Evolutionary conservation across 2,797 vertebrate genomes (phyloP).

Genomic region (Hylomyscus alleni): DNA sequence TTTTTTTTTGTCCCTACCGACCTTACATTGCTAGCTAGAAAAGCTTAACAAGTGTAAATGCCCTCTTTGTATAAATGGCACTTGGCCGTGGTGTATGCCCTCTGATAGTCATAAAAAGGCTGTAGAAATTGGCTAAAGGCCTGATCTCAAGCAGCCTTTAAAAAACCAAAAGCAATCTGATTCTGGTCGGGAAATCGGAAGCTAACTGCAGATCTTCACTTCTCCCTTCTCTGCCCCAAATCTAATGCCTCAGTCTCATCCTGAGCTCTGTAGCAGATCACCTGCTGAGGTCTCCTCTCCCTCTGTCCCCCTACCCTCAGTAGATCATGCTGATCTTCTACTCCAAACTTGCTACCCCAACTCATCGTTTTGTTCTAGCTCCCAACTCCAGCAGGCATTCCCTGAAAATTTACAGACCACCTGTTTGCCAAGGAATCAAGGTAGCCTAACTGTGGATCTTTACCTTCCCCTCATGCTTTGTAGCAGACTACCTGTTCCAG

Average conservation of each 20-base stretch:
- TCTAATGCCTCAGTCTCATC: background rate
- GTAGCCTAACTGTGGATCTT: background rate
- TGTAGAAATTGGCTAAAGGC: constrained; percentile 4
- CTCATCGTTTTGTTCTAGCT: background rate
- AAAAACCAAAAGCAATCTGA: constrained; percentile 4
- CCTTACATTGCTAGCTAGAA: background rate
- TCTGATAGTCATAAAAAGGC: background rate
- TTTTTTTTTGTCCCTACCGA: background rate
- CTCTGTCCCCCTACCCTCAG: background rate
- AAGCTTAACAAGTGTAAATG: background rate
- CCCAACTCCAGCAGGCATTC: background rate
- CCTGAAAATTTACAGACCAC: background rate
- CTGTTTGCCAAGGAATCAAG: background rate
- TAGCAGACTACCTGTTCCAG: background rate
- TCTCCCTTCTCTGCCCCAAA: background rate
- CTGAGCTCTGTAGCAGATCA: background rate
- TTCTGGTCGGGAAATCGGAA: background rate
- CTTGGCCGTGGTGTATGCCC: background rate
- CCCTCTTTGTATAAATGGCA: background rate
- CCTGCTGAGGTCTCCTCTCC: background rate
- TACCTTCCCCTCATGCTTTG: background rate
- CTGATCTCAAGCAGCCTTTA: background rate
- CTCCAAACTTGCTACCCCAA: background rate
- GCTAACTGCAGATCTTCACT: background rate
- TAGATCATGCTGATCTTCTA: background rate